Evolutionary conservation across 2,797 vertebrate species (phyloP), one percentile per base, ranked within the genome.

Genomic region (Sebastes cheni): DNA sequence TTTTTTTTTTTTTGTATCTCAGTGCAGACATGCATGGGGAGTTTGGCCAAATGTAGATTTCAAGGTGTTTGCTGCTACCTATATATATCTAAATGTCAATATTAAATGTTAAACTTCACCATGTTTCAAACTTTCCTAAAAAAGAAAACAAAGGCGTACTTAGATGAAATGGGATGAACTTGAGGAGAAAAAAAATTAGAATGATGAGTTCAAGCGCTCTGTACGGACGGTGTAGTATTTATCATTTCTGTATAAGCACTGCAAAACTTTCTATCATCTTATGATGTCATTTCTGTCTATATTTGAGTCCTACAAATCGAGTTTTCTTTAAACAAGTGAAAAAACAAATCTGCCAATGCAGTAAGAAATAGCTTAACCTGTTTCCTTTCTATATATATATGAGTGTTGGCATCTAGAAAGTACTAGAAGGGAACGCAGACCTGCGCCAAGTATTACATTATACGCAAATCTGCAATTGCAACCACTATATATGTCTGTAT

Each of bases 71-170:
- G 67, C 55, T 55, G 70, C 52, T 59, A 69, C 76, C 68, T 42
- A 80, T 50, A 62, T 54, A 61, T 80, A 74, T 90, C 82, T 56
- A 42, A 82, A 80, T 75, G 67, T 73, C 78, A 76, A 86, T 72
- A 80, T 75, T 81, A 61, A 56, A 83, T 68, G 54, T 75, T 42
- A 82, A 71, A 72, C 72, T 79, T 80, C 25, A 27, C 6, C 6
- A 1, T 52, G 54, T 77, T 74, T 9, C 12, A 66, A 78, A 80
- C 54, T 75, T 81, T 83, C 52, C 46, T 3, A 30, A 74, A 67
- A 67, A 67, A 55, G 8, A 18, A 67, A 77, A 79, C 59, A 60
- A 39, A 64, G 11, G 62, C 13, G 1, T 55, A 22, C 46, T 70
- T 18, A n/a, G 68, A 54, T 77, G 18, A 64, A 73, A 81, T 22